Conservation (phyloP, 2,888 invertebrate genomes). For the Apeira syringaria region DNA sequence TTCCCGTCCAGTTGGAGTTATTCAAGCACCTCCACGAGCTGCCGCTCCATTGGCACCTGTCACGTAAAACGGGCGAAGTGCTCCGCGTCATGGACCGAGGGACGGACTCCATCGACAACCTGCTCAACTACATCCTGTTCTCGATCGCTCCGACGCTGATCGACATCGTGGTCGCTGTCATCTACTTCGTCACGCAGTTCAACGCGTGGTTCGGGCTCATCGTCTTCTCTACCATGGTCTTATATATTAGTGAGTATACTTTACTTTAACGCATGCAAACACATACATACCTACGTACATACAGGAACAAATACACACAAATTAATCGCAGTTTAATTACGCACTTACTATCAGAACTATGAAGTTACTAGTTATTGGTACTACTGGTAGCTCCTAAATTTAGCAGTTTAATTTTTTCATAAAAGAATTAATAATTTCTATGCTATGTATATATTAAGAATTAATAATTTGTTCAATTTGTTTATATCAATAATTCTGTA, state of each 20-base stretch:
- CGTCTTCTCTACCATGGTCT: conserved; percentile 95
- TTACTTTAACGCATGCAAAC: too few species aligned
- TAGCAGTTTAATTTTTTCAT: too few species aligned
- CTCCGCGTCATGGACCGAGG: conserved; percentile 98
- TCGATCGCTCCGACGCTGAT: conserved; percentile 96
- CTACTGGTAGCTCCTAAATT: too few species aligned
- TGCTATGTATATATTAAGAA: too few species aligned
- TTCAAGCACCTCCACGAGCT: conserved; percentile 95
- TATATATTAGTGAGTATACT: conserved; percentile 95
- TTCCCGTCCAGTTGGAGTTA: conserved; percentile 86
- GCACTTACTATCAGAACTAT: too few species aligned
- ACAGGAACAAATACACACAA: too few species aligned
- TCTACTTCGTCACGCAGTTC: conserved; percentile 94
- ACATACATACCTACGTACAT: too few species aligned
- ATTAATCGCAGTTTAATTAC: too few species aligned
- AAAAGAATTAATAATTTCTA: too few species aligned
- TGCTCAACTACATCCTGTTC: conserved; percentile 96
- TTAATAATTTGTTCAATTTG: too few species aligned
- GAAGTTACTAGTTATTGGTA: too few species aligned
- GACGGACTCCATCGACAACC: conserved; percentile 97
- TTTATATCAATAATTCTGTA: too few species aligned
- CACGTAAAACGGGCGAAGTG: conserved; percentile 98
- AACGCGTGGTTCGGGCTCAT: conserved; percentile 98
- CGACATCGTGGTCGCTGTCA: conserved; percentile 95
- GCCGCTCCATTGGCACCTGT: conserved; percentile 97